A percentile compares a stretch with the other conserved stretches of the same genome.
These are phyloP conservation scores for Autographa gamma DNA, from an alignment of 2,888 invertebrate genomes.

Conservation along the genomic window DNA sequence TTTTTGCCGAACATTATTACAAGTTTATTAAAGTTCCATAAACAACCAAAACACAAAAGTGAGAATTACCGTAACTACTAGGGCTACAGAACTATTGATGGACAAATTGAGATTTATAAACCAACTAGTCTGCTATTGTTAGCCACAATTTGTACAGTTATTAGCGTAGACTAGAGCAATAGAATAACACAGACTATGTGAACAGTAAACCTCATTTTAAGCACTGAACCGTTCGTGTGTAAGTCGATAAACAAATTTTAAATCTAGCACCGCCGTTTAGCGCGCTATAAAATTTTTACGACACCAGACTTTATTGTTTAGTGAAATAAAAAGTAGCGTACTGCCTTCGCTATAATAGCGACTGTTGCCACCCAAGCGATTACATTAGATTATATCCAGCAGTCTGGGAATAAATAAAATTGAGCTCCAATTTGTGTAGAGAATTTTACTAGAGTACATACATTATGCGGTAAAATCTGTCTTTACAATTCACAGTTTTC, in stretches of 20 bases:
- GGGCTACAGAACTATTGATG: too few relatives aligned
- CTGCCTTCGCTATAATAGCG: neutral
- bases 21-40: too few relatives aligned
- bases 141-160: neutral
- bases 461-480: too few relatives aligned
- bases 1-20: too few relatives aligned
- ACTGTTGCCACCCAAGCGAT: neutral
- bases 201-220: neutral
- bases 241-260: conserved; percentile 36
- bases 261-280: conserved; percentile 33
- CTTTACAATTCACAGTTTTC: too few relatives aligned
- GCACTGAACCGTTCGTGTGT: conserved; percentile 14
- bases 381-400: conserved; percentile 12
- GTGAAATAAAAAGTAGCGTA: conserved; percentile 51
- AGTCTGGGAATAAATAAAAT: neutral
- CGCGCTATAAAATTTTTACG: conserved; percentile 47
- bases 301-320: conserved; percentile 51
- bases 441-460: too few relatives aligned
- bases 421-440: too few relatives aligned
- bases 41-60: too few relatives aligned
- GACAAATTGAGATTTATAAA: too few relatives aligned
- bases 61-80: too few relatives aligned
- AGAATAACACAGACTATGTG: conserved; percentile 14
- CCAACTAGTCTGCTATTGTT: neutral
- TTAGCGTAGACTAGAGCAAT: conserved; percentile 3